A percentile compares a stretch with the other conserved stretches of the same genome.
Evolutionary conservation across 2,797 vertebrate species (phyloP).

Genomic region (Ctenosaura bakeri): DNA sequence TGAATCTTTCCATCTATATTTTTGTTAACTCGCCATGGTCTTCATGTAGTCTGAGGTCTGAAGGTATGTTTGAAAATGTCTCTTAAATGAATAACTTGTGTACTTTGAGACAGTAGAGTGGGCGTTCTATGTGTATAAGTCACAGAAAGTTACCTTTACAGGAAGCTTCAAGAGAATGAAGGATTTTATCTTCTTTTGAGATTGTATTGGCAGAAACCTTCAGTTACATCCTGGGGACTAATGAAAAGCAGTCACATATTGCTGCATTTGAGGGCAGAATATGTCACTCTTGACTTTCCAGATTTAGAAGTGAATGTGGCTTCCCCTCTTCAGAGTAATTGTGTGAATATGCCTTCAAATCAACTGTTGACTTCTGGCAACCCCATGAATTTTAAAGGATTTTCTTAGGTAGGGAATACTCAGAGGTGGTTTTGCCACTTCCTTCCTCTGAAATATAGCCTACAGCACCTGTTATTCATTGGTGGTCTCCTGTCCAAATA

Average conservation of each 20-base stretch:
- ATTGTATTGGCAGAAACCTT: not conserved
- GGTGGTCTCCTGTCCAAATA: too few relatives aligned
- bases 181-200: conserved; percentile 4
- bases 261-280: not conserved
- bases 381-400: too few relatives aligned
- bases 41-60: not conserved
- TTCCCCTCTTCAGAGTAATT: not conserved
- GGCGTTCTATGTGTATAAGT: not conserved
- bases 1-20: not conserved
- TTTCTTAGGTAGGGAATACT: too few relatives aligned
- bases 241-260: not conserved
- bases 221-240: not conserved
- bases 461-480: too few relatives aligned
- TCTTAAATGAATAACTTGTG: not conserved
- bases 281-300: not conserved
- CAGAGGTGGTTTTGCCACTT: too few relatives aligned
- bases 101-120: not conserved
- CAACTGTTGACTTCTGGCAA: too few relatives aligned
- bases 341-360: too few relatives aligned
- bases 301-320: not conserved
- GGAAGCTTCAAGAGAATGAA: not conserved
- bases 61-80: not conserved
- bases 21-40: not conserved
- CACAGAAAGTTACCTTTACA: not conserved
- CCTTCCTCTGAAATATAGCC: too few relatives aligned